These are phyloP conservation scores for Chironomus striatipennis DNA, from an alignment of 1,140 invertebrate genomes.

Conservation along the genomic window DNA sequence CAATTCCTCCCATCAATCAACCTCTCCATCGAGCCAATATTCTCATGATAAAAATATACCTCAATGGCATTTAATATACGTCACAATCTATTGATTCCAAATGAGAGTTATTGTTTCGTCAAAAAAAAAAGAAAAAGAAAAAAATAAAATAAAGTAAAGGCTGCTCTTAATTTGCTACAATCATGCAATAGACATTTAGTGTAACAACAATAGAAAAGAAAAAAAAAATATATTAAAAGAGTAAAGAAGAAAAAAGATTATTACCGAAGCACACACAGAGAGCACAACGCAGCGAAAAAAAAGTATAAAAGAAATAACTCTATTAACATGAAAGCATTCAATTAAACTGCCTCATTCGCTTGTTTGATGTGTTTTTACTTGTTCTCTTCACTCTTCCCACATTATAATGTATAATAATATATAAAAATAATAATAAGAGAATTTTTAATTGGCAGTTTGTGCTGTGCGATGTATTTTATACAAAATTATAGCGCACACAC, in stretches of 20 bases:
- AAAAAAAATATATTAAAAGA: background rate
- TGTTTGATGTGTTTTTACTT: constrained; percentile 18
- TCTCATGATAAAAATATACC: background rate
- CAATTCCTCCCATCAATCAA: too few species aligned
- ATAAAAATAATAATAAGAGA: constrained; percentile 15
- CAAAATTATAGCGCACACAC: background rate
- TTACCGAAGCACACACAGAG: constrained; percentile 1
- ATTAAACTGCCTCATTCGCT: constrained; percentile 17
- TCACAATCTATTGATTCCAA: background rate
- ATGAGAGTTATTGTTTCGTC: constrained; percentile 2
- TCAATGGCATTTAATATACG: constrained; percentile 3
- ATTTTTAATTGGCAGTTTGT: constrained; percentile 19
- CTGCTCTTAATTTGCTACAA: constrained; percentile 21
- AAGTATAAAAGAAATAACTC: constrained; percentile 15
- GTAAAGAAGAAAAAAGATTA: background rate
- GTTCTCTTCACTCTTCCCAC: constrained; percentile 10
- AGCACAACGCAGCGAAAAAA: background rate
- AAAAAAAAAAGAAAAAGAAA: background rate
- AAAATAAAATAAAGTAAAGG: too few species aligned
- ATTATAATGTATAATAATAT: constrained; percentile 11
- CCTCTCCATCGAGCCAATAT: too few species aligned
- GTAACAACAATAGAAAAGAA: background rate
- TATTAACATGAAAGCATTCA: constrained; percentile 24
- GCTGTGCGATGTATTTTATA: background rate
- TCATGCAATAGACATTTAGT: background rate